Evolutionary conservation across 2,113 vertebrate genomes (phyloP), one percentile per base, ranked within the genome.

Genomic region (Phyllostomus hastatus): DNA sequence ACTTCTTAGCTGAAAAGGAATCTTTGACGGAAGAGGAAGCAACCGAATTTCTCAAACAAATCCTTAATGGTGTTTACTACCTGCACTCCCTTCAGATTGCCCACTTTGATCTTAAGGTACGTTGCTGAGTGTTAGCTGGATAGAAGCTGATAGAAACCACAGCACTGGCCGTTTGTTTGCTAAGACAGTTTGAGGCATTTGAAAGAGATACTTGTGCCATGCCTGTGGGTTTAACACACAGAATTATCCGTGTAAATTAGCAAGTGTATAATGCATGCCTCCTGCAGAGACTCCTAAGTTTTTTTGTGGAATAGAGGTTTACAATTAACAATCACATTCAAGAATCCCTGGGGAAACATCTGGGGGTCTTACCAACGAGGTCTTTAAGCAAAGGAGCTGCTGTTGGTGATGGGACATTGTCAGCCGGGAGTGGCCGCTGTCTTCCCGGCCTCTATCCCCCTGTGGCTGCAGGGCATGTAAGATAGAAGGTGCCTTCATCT

Each of bases 1-100:
- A 99, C 98, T 99, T 99, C 98, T 98, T 99, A 97, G 99, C 99
- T 41, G 99, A 99, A 97, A 99, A 99, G 90, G 99, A 99, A 98
- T 99, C 99, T 35, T 98, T 99, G 92, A 99, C 99, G 0, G 99
- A 99, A 98, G 99, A 99, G 95, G 99, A 99, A 97, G 99, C 99
- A 92, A 99, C 99, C 0, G 99, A 99, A 98, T 99, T 99, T 98
- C 99, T 99, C 89, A 99, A 99, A 96, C 99, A 99, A 98, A 99
- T 99, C 97, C 99, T 99, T 95, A 99, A 99, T 31, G 99, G 99
- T 41, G 99, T 99, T 98, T 98, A 99, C 97, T 99, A 99, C 98
- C 99, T 99, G 69, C 99, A 99, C 98, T 99, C 99, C 93, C 99
- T 99, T 95, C 98, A 99, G 48, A 99, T 99, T 69, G 99, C 99